Evolutionary conservation across 2,113 vertebrate species (phyloP).

Genomic region (Lepus timidus): DNA sequence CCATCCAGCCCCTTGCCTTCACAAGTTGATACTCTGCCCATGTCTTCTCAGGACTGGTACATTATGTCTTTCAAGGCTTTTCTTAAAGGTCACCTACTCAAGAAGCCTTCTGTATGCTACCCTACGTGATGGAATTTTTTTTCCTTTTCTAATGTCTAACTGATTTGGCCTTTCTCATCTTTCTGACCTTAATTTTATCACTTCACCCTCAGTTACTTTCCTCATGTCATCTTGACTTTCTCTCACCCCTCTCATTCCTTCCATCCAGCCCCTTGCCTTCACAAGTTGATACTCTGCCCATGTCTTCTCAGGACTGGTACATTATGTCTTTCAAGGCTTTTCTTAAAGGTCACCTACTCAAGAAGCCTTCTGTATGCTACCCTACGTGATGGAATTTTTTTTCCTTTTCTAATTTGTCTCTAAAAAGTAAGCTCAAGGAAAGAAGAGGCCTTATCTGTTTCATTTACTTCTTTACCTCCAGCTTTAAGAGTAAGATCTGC

Average conservation of each 20-base stretch:
- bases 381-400: background rate
- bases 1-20: background rate
- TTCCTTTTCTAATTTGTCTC: background rate
- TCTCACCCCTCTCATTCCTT: background rate
- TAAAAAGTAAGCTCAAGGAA: background rate
- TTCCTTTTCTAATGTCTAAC: constrained; percentile 1
- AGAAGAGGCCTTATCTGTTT: constrained; percentile 6
- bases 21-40: background rate
- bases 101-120: background rate
- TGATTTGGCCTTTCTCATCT: background rate
- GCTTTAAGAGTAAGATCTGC: background rate
- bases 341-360: background rate
- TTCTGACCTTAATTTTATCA: background rate
- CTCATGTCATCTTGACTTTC: background rate
- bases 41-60: background rate
- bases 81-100: background rate
- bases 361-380: background rate
- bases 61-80: background rate
- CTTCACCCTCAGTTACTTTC: background rate
- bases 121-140: background rate
- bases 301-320: background rate
- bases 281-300: background rate
- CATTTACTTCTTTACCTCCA: background rate
- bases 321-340: background rate
- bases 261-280: background rate